Evolutionary conservation across 2,113 vertebrate species (phyloP).

Genomic region (Paramisgurnus dabryanus): DNA sequence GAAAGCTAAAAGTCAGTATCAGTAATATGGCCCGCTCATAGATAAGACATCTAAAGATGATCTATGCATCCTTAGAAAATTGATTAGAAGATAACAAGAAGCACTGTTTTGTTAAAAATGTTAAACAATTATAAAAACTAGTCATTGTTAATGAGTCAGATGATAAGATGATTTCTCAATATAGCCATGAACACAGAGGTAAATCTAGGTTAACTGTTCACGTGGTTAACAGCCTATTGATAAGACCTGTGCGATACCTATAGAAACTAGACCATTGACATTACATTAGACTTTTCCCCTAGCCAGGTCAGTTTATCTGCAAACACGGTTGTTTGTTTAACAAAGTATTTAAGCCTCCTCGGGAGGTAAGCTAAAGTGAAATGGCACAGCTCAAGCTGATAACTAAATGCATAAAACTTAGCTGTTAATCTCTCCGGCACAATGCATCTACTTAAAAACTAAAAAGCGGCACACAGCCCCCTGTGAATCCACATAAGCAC

Average conservation of each 20-base stretch:
- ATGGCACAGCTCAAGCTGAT: background rate
- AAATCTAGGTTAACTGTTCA: conserved; percentile 15
- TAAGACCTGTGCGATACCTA: conserved; percentile 6
- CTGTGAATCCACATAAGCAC: background rate
- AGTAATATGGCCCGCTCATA: conserved; percentile 12
- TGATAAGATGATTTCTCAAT: background rate
- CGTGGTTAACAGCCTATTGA: background rate
- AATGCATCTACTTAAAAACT: background rate
- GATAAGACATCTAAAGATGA: conserved; percentile 26
- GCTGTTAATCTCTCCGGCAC: background rate
- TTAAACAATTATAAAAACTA: background rate
- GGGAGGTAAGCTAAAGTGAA: background rate
- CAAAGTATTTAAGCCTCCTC: conserved; percentile 30
- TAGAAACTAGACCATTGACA: background rate
- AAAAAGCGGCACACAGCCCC: background rate
- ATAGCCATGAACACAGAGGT: background rate
- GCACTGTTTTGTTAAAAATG: background rate
- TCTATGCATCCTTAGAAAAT: conserved; percentile 8
- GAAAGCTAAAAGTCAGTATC: conserved; percentile 1
- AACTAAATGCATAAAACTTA: background rate
- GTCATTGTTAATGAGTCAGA: background rate
- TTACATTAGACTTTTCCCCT: background rate
- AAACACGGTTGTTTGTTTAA: conserved; percentile 43
- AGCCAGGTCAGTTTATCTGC: background rate
- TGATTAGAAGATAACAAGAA: background rate